Base-by-base conservation (phyloP, 2,113 vertebrate species). In the Gila orcuttii region DNA sequence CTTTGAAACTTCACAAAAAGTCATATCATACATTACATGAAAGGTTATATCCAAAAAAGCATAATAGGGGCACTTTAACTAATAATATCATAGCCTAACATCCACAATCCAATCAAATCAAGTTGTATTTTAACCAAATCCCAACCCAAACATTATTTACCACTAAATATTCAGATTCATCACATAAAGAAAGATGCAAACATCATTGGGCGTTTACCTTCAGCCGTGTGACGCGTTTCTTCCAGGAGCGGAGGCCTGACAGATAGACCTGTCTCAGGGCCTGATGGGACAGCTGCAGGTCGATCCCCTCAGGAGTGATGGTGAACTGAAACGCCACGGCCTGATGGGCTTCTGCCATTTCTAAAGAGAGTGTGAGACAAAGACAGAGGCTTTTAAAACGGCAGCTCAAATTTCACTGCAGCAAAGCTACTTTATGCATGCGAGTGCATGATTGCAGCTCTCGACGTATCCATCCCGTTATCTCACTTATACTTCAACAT, bases 311-410 rank as follows among this genome's bases (percentile, higher is more conserved):
- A 0, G 93, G 93, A 6, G 95, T 96, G 89, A 96, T 94, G 0
- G 95, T 96, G 89, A 96, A 95, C 90, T 96, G 95, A 92, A 97
- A 97, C 45, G 95, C 95, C 84, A 96, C 96, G 0, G 97, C 97
- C 92, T 97, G 97, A 91, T 95, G 96, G 57, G 97, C 97, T 88
- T 97, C 96, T 2, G 96, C 97, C 97, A 98, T 97, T 87, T 82
- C 91, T 89, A 57, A 4, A 79, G 13, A 79, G 82, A 80, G 75
- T 25, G 68, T n/a, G 42, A 82, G 39, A 66, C 45, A 73, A 62
- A 81, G 11, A 47, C 74, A 45, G 17, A 57, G 9, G 52, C 25
- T 62, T 74, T 33, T 28, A 21, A 42, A 57, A 79, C 57, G 17
- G 15, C 60, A 12, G 79, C 28, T 68, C 28, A 68, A 52, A 55